Base-by-base conservation (phyloP, 2,797 vertebrate species). In the Ficedula albicollis region DNA sequence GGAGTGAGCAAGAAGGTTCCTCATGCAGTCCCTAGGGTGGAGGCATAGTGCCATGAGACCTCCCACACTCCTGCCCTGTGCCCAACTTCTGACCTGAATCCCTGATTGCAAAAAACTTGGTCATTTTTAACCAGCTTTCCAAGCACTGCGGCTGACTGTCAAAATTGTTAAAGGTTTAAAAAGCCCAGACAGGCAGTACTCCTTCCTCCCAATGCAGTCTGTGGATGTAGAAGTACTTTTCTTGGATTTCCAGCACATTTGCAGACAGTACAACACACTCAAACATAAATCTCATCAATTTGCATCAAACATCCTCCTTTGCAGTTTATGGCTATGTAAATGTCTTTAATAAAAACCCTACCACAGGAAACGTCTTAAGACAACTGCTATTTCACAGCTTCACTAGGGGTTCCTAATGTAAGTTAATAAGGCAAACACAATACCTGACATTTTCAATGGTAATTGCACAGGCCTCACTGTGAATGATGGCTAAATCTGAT, bases 371-470 rank as follows among this genome's bases (percentile, higher is more conserved):
- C 0, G 0, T 68, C 79, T 85, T 59, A 52, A 89, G 89, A 86
- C 0, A 8, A 91, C 69, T 90, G 79, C 69, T 73, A 75, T 81
- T 96, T 92, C 77, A 84, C 52, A 95, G 69, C 55, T 91, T 88
- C 69, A 14, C 82, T 88, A 78, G 38, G 54, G 44, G 62, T 88
- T 91, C 80, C 55, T 67, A 39, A 76, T 26, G 18, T 54, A 88
- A 88, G 76, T 81, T 87, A 90, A 56, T 76, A 95, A 87, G 70
- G 76, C 73, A 87, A 95, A 76, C 48, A 81, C 51, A 86, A n/a
- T 81, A 84, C 66, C 36, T 79, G 79, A 86, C 2, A 2, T 64
- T 87, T 81, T 21, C 13, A 16, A 30, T 67, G 62, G 44, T 91
- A 78, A 84, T 79, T 90, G 69, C 87, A 44, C 22, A 72, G 62